Evolutionary conservation across 1,140 invertebrate species (phyloP), one percentile per base, ranked within the genome.

Genomic region (Leptinotarsa undecemlineata): DNA sequence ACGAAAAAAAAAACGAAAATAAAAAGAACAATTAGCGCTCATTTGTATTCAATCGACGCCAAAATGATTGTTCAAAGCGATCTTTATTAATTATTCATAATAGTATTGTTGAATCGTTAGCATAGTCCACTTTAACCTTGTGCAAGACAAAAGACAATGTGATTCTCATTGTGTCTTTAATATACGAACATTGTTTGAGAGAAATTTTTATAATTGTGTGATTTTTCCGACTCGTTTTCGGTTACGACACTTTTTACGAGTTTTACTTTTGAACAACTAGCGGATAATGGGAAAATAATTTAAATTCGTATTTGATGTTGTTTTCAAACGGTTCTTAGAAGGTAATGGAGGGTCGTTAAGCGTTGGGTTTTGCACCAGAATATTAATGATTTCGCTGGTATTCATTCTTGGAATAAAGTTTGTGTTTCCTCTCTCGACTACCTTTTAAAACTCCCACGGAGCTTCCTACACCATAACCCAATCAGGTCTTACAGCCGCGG

Each of bases 131-230:
- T 67, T 67, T 67, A 67, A 67, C 64, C 64, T 67, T 67, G 64
- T 67, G 51, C n/a, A 67, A 42, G 42, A 67, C 64, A 67, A 67
- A 67, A 67, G 64, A 67, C 64, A 67, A 67, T 67, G 64, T 42
- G 42, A 67, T 26, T 42, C 26, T 67, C 42, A 67, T 67, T 67
- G 42, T 67, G 17, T 63, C 20, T 63, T 63, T 42, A 2, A 42
- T 42, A 42, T 57, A 57, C 6, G n/a, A 57, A 57, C 15, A 57
- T 17, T 19, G 51, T 57, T 57, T 17, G 51, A 57, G 51, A 57
- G 51, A 57, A 57, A 57, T 57, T 19, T 57, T 57, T 15, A 57
- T 57, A 57, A 57, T 57, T 8, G n/a, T 57, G 51, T 19, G 51
- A 57, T 57, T 57, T 57, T 57, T 57, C 51, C 51, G 51, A 57